Evolutionary conservation across 2,113 vertebrate species (phyloP), one percentile per base, ranked within the genome.

Genomic region (Nothoprocta perdicaria): DNA sequence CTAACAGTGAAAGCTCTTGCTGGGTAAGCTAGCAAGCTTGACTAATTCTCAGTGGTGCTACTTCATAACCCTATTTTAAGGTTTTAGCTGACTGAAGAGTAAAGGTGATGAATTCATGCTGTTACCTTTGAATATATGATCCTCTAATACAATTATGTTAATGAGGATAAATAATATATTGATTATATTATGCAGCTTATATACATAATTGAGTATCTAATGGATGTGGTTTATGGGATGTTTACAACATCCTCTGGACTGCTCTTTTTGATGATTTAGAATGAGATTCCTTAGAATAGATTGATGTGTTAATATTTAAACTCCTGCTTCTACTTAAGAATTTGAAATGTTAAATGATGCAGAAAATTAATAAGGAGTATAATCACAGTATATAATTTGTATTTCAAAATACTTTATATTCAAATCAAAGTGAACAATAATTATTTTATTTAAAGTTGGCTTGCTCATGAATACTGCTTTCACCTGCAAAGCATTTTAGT

Each of bases 1-100:
- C 96, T 96, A 96, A 84, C 94, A 95, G 96, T 95, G 97, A 96
- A 97, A 96, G 95, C 96, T 97, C 97, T 97, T 97, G 96, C 97
- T 98, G 97, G 90, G 97, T 98, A 97, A 97, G 96, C 97, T 93
- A 94, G 97, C 96, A 98, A 93, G 97, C 98, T 97, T 98, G 97
- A 98, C 97, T 98, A 98, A 98, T 98, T 98, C 97, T 96, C 97
- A 97, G 96, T 96, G 95, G 97, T 97, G 94, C 95, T 96, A 97
- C 96, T 97, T 97, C 96, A 97, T 98, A 98, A 98, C 98, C 97
- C 97, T 96, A 97, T 97, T 97, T 97, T 92, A 95, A 95, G 95
- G 96, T 97, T 98, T 98, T 93, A 94, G 96, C 94, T 95, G 94
- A 91, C 87, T 96, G 72, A 94, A 96, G 97, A 96, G 97, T 97